Evolutionary conservation across 2,113 vertebrate genomes (phyloP).

Genomic region (Pteruthius melanotis): DNA sequence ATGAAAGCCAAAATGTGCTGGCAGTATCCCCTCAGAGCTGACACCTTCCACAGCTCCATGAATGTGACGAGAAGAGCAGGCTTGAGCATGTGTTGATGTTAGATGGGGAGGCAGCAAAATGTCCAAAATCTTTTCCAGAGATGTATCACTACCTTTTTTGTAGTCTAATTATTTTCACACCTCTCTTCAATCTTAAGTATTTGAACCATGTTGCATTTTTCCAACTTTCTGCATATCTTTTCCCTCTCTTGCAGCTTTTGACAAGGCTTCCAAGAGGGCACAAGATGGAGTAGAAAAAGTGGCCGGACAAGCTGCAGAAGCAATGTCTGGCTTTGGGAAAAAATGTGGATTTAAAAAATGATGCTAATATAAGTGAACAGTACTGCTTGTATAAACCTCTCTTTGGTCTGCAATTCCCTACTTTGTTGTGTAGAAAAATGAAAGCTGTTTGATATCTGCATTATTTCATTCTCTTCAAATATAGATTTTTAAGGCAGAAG

Average conservation of each 20-base stretch:
- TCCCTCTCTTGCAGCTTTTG: constrained; percentile 37
- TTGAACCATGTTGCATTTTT: not conserved
- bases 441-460: not conserved
- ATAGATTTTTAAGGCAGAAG: not conserved
- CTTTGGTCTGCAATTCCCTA: not conserved
- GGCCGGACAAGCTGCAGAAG: constrained; percentile 32
- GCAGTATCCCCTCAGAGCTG: not conserved
- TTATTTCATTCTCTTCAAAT: not conserved
- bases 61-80: not conserved
- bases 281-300: constrained; percentile 57
- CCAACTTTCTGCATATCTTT: not conserved
- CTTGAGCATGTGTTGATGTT: not conserved
- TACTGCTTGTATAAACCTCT: not conserved
- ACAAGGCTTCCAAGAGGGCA: constrained; percentile 37
- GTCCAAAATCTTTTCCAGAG: not conserved
- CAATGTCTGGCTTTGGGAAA: constrained; percentile 50
- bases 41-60: not conserved
- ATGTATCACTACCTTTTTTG: not conserved
- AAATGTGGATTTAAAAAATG: constrained; percentile 59
- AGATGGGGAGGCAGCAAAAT: not conserved
- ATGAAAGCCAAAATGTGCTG: not conserved
- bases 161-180: not conserved
- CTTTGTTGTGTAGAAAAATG: not conserved
- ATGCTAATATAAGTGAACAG: not conserved
- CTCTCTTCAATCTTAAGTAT: not conserved